Evolutionary conservation across 92 coral and sea anemone genomes (phyloP).

Genomic region (Zoanthus gigantus): DNA sequence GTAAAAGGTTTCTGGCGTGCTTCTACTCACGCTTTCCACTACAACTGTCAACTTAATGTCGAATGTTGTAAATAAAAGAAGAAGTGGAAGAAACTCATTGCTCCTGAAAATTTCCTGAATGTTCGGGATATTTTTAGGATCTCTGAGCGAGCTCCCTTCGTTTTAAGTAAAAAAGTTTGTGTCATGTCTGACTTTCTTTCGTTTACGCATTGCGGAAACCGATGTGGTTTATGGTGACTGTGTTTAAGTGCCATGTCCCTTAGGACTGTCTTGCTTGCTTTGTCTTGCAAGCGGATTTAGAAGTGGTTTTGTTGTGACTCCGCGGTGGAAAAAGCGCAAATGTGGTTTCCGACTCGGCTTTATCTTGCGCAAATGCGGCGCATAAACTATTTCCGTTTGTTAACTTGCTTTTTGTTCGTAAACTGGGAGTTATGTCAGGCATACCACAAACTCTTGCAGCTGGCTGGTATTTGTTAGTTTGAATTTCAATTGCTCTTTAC

Average conservation of each 20-base stretch:
- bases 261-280: not conserved
- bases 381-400: not conserved
- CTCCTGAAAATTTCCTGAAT: slow-evolving; percentile 37
- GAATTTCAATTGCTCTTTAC: too few relatives aligned
- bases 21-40: slow-evolving; percentile 15
- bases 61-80: slow-evolving; percentile 36
- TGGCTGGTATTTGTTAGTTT: not conserved
- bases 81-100: slow-evolving; percentile 50
- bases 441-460: slow-evolving; percentile 39
- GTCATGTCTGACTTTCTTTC: slow-evolving; percentile 45
- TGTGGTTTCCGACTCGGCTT: slow-evolving; percentile 9
- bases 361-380: slow-evolving; percentile 4
- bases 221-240: slow-evolving; percentile 7
- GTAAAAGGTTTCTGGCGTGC: not conserved
- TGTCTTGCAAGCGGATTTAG: not conserved
- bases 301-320: slow-evolving; percentile 18
- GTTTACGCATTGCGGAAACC: slow-evolving; percentile 19
- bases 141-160: slow-evolving; percentile 46
- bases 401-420: not conserved
- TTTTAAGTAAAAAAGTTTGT: slow-evolving; percentile 37
- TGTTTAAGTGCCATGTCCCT: not conserved
- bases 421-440: slow-evolving; percentile 37
- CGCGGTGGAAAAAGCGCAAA: not conserved
- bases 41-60: slow-evolving; percentile 16
- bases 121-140: slow-evolving; percentile 21